Evolutionary conservation across 1,140 invertebrate species (phyloP), one percentile per base, ranked within the genome.

Genomic region (Ruditapes philippinarum): DNA sequence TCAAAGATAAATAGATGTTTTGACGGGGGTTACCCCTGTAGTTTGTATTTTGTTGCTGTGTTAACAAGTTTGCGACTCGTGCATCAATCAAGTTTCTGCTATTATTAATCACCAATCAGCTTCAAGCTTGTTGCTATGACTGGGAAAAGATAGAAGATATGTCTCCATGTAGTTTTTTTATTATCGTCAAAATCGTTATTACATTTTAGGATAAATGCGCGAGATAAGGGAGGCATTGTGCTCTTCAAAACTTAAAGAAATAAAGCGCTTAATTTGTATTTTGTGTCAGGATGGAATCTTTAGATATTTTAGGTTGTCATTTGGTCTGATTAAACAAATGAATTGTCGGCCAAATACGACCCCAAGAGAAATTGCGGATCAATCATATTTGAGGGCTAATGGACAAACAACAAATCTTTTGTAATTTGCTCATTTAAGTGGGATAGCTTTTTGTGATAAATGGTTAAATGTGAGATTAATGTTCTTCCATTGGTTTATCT

Each of bases 381-480:
- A 88, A 88, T 88, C 85, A 88, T 80, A 28, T 65, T 54, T 45
- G 22, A 2, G 7, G 40, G 7, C 70, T 88, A 86, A 88, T 88
- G 85, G 85, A 88, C 76, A 54, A 60, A 79, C 33, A 68, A 88
- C 74, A 88, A 88, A 88, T 88, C 85, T 88, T 88, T 88, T 88
- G 85, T 88, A 88, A 88, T 88, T 88, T 88, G 85, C 76, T 88
- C 85, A 88, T 88, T 79, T 88, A 62, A 51, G 19, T 38, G 28
- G 42, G 82, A 84, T 49, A 73, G 33, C 38, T 38, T 73, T 33
- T 49, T 36, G 42, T 70, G 82, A 84, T 84, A 51, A 84, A 70
- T 84, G 82, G 62, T 33, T 49, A 84, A 84, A 70, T 62, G 49
- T 40, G 70, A 86, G 84, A 86, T 86, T 86, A 86, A 76, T 76